Base-by-base conservation (phyloP, 2,797 vertebrate species). In the Vireo griseus region DNA sequence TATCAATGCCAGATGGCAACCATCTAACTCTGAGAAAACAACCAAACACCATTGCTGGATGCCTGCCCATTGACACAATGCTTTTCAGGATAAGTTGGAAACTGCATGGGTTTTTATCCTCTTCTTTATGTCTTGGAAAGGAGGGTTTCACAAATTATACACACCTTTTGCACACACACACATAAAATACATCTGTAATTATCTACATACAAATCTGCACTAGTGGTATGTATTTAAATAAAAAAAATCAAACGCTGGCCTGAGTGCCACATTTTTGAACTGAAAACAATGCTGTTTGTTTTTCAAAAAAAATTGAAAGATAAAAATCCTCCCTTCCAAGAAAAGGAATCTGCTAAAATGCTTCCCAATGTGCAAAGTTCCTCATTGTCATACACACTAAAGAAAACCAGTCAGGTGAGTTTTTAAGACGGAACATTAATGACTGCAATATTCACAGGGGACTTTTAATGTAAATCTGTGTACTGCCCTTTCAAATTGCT, bases 21-120 rank as follows among this genome's bases (percentile, higher is more conserved):
- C 98, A 98, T 98, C 98, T 93, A 98, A 98, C 97, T 98, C 98
- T 98, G 98, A 98, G 98, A 98, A 99, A 99, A 98, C 99, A 98
- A 98, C 98, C 98, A 97, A 98, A 96, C 98, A 98, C 97, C 97
- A 97, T 90, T 98, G 97, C 98, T 99, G 99, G 99, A 99, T 97
- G 94, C 86, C 92, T 97, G 99, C 99, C 99, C 98, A 96, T 92
- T 97, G 97, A 97, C 98, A 98, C 98, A 97, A 98, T 97, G 97
- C 97, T 96, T 98, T 93, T 96, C 97, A 98, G 96, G 98, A 97
- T 97, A 97, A 98, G 97, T 97, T 98, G 98, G 98, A 98, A 97
- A 97, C 97, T 94, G 80, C 76, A 96, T 76, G 95, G 98, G 96
- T 97, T 97, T 98, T 97, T 97, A 91, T 96, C 87, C 91, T 94